phyloP scores from a whole-genome alignment of 2,113 vertebrate genomes.

The Etia nguti region DNA sequence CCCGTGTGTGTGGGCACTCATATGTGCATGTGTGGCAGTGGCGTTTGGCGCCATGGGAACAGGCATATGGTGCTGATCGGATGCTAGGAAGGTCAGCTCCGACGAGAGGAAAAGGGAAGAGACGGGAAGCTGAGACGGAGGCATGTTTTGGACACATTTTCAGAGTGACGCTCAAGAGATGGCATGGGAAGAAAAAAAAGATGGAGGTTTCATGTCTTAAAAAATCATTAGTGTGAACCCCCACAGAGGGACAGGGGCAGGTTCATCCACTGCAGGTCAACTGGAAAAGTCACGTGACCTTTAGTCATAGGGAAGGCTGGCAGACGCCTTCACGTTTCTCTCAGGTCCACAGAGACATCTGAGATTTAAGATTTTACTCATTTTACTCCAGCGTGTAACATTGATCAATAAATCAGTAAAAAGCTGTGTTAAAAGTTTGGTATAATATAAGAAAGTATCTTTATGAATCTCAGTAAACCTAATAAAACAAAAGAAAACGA shows the following conservation, averaged over 20 bases:
- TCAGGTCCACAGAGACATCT: background rate
- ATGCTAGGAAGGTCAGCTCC: background rate
- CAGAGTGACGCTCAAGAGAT: background rate
- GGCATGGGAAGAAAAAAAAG: background rate
- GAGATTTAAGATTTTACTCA: background rate
- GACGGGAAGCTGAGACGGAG: background rate
- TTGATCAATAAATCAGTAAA: background rate
- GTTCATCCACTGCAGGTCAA: too few relatives aligned
- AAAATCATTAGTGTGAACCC: background rate
- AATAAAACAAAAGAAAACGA: background rate
- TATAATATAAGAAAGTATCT: background rate
- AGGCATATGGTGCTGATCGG: slow-evolving; percentile 28
- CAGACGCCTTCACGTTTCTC: background rate
- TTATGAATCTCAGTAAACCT: background rate
- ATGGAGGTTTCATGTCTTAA: background rate
- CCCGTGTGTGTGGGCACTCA: background rate
- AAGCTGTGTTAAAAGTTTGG: background rate
- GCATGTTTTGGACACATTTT: background rate
- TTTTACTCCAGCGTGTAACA: background rate
- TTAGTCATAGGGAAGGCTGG: background rate
- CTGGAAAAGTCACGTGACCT: background rate
- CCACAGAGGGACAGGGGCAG: background rate
- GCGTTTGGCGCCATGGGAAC: background rate
- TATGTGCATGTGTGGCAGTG: background rate
- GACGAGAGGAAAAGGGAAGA: background rate